Base-by-base conservation (phyloP, 2,797 vertebrate species). In the Alfaro cultratus region DNA sequence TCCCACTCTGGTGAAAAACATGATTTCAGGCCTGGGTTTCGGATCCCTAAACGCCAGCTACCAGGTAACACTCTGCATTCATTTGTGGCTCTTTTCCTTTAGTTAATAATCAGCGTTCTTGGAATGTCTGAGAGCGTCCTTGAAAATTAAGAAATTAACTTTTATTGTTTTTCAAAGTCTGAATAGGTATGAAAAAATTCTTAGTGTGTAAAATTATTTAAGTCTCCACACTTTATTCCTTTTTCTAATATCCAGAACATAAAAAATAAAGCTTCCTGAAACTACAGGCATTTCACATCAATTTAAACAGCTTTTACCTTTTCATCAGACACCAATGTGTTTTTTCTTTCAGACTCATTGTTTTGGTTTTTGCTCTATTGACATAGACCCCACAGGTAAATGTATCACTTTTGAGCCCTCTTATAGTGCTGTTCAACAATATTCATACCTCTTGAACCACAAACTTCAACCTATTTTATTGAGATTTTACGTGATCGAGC, bases 1-100 rank as follows among this genome's bases (percentile, higher is more conserved):
- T 93, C 98, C 98, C 47, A 99, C 98, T 90, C 97, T 99, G 94
- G 98, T 99, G 94, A 99, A 99, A 96, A 99, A 99, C 91, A 99
- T 99, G 97, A 98, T 99, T 96, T 99, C 98, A 73, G 98, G 98
- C 89, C 97, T 99, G 90, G 96, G 98, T 85, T 99, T 99, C 0
- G 97, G 98, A 95, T 98, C 97, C 92, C 96, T 99, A 95, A 99
- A 99, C 23, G 97, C 98, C 93, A 99, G 97, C 96, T 99, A 99
- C 93, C 98, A 99, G 97, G 98, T 99, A 90, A 96, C 93, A 82
- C 79, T 73, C 68, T 46, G 57, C 79, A 75, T 68, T 15, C 11
- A 16, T 21, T 64, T 36, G 5, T 31, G 39, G 5, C 70, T 45
- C 64, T 68, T 31, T 39, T n/a, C 10, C 39, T 49, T 55, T 45